phyloP scores from a whole-genome alignment of 2,888 invertebrate species.

The Dolichomitus sp. region DNA sequence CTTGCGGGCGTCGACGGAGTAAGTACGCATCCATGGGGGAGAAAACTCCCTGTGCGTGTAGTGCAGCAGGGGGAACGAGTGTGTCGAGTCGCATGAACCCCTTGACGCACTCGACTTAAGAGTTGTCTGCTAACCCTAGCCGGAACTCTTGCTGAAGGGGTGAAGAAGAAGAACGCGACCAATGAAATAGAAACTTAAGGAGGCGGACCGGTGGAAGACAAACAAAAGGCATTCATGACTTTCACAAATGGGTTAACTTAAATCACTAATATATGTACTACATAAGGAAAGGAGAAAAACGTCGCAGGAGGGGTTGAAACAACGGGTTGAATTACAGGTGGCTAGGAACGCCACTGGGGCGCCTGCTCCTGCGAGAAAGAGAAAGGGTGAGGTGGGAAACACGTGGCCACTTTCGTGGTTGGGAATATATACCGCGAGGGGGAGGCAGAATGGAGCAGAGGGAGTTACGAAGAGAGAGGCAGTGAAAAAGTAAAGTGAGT shows the following conservation, averaged over 20 bases:
- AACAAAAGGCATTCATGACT: not conserved
- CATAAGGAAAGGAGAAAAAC: not conserved
- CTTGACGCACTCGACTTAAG: conserved; percentile 68
- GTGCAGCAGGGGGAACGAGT: conserved; percentile 14
- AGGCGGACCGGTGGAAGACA: not conserved
- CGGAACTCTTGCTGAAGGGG: conserved; percentile 57
- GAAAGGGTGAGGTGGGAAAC: conserved; percentile 36
- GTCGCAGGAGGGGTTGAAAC: not conserved
- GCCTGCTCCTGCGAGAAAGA: conserved; percentile 18
- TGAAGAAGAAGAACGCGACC: conserved; percentile 67
- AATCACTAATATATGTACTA: not conserved
- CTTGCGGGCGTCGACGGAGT: conserved; percentile 58
- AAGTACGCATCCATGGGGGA: conserved; percentile 51
- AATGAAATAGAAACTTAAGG: conserved; percentile 43
- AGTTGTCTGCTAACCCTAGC: conserved; percentile 67
- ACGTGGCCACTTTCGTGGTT: conserved; percentile 45
- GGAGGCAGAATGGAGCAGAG: not conserved
- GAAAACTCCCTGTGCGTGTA: conserved; percentile 38
- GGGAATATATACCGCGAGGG: conserved; percentile 26
- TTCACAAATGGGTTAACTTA: not conserved
- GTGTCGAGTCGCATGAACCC: conserved; percentile 30
- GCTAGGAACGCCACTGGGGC: conserved; percentile 48
- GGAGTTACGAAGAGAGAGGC: conserved; percentile 8
- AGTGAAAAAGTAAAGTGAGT: conserved; percentile 43
- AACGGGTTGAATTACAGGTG: conserved; percentile 58